These are phyloP conservation scores for Ibidorhyncha struthersii DNA, from an alignment of 2,113 vertebrate genomes.

Conservation along the genomic window DNA sequence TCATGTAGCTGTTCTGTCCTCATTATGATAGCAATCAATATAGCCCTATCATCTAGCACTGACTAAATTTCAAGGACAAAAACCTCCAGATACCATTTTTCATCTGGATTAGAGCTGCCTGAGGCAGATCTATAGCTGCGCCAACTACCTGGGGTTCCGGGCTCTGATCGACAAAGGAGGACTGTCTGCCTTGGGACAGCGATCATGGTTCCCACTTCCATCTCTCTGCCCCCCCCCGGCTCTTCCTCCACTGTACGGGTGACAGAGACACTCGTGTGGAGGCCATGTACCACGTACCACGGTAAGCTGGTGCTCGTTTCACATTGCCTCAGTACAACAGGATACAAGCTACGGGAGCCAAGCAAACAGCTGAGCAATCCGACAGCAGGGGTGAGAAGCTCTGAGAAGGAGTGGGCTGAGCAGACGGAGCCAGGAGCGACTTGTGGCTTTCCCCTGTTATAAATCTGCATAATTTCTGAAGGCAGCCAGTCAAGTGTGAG, in stretches of 20 bases:
- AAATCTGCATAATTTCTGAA: neutral
- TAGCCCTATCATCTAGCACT: neutral
- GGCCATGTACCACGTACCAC: accelerated
- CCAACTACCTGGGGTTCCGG: neutral
- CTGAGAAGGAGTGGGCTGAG: neutral
- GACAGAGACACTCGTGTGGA: accelerated
- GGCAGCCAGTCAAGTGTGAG: neutral
- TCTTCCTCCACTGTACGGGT: accelerated
- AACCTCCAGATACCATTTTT: neutral
- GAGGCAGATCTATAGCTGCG: neutral
- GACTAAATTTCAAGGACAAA: neutral
- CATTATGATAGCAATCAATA: neutral
- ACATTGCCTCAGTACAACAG: neutral
- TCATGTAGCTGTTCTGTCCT: neutral
- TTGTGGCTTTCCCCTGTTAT: neutral
- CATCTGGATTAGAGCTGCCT: neutral
- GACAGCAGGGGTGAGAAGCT: neutral
- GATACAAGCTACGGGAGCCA: neutral
- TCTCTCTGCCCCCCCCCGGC: neutral
- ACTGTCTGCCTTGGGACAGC: neutral
- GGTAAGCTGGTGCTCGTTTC: neutral
- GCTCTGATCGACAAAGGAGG: accelerated
- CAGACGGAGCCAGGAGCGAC: neutral
- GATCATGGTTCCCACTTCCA: neutral
- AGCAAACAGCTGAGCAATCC: neutral